Evolutionary conservation across 2,888 invertebrate species (phyloP).

Genomic region (Scaptomyza caliginosa): DNA sequence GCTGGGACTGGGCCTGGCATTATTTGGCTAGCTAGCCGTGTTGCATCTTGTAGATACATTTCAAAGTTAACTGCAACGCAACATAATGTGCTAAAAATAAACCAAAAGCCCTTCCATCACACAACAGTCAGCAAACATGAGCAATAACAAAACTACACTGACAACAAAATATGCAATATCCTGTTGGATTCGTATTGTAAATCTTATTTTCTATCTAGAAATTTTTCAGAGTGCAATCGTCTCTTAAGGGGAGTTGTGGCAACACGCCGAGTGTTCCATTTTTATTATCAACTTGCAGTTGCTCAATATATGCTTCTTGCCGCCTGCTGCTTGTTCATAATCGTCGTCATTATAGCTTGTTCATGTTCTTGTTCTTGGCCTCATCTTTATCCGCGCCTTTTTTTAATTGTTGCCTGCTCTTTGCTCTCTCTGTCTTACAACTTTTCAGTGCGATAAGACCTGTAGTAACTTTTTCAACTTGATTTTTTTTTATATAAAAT

Average conservation of each 20-base stretch:
- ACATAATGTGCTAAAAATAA: slow-evolving; percentile 60
- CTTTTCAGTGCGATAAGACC: slow-evolving; percentile 25
- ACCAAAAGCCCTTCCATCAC: slow-evolving; percentile 73
- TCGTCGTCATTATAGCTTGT: slow-evolving; percentile 18
- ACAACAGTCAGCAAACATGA: slow-evolving; percentile 32
- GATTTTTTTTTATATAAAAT: slow-evolving; percentile 7
- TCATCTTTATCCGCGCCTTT: slow-evolving; percentile 30
- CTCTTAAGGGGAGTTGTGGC: neutral
- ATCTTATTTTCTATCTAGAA: too few species aligned
- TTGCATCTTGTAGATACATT: slow-evolving; percentile 67
- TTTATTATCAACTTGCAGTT: slow-evolving; percentile 58
- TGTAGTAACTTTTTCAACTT: slow-evolving; percentile 4
- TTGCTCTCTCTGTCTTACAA: slow-evolving; percentile 4
- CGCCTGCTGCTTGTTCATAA: slow-evolving; percentile 18
- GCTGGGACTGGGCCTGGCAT: slow-evolving; percentile 29
- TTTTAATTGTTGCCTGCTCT: slow-evolving; percentile 50
- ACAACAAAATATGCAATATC: too few species aligned
- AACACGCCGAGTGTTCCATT: slow-evolving; percentile 42
- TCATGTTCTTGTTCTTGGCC: slow-evolving; percentile 19
- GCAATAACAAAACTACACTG: slow-evolving; percentile 21
- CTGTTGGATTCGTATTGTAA: too few species aligned
- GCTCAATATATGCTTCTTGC: slow-evolving; percentile 44
- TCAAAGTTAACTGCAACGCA: slow-evolving; percentile 64
- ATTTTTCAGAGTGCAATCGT: neutral
- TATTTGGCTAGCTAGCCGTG: slow-evolving; percentile 30